Percentiles rank a stretch among this genome's conserved stretches.
phyloP scores from a whole-genome alignment of 2,888 invertebrate species.

The Subacronicta megacephala region DNA sequence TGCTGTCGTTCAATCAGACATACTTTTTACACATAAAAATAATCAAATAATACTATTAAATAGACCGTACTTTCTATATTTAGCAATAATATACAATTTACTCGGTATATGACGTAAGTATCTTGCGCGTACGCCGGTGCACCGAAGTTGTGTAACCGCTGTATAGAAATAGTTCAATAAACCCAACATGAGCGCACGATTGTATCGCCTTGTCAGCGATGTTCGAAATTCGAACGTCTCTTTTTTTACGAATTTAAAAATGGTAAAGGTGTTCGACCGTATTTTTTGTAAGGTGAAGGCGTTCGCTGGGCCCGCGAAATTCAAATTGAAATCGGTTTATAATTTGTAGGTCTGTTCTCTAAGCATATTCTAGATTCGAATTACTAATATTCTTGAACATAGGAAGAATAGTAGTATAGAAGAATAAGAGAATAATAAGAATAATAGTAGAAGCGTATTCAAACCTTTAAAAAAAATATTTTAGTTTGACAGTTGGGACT shows the following conservation, averaged over 20 bases:
- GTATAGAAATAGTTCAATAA: constrained; percentile 56
- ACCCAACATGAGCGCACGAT: constrained; percentile 38
- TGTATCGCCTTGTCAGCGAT: constrained; percentile 37
- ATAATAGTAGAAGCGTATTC: no score
- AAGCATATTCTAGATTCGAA: no score
- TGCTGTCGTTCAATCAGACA: constrained; percentile 6
- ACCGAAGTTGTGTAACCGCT: constrained; percentile 44
- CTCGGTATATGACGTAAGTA: constrained; percentile 46
- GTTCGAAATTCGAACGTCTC: constrained; percentile 11
- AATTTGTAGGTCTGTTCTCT: no score
- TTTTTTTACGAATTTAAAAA: constrained; percentile 8
- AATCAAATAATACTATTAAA: constrained; percentile 39
- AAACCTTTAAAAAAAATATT: no score
- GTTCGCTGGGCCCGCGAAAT: no score
- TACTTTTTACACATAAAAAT: constrained; percentile 1
- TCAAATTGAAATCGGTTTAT: no score
- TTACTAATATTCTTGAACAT: no score
- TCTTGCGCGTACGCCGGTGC: constrained; percentile 39
- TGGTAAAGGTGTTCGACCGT: neutral
- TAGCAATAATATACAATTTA: constrained; percentile 54
- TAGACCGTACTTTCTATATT: constrained; percentile 53
- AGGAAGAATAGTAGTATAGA: no score
- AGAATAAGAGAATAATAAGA: no score
- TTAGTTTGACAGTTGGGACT: no score
- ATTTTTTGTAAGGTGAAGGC: neutral